Evolutionary conservation across 2,888 invertebrate genomes (phyloP).

Genomic region (Clunio marinus): DNA sequence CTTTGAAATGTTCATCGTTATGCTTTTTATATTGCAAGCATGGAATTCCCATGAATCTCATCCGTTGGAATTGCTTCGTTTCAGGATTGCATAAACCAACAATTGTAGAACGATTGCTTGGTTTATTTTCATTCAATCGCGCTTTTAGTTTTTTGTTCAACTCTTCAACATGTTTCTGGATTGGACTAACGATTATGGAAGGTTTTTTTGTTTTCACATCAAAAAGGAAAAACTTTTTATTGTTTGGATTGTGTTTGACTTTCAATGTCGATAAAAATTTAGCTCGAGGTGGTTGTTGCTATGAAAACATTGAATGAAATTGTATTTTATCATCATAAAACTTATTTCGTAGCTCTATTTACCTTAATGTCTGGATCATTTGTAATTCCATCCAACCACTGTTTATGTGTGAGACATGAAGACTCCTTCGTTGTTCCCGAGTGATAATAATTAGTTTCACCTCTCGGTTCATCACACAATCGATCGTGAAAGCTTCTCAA

Average conservation of each 20-base stretch:
- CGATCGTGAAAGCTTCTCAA: slow-evolving; percentile 49
- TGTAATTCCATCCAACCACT: slow-evolving; percentile 8
- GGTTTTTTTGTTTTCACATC: slow-evolving; percentile 7
- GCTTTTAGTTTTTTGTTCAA: slow-evolving; percentile 17
- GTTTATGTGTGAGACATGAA: not conserved
- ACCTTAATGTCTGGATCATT: slow-evolving; percentile 23
- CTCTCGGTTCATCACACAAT: slow-evolving; percentile 46
- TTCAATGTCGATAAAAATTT: slow-evolving; percentile 14
- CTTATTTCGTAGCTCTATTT: not conserved
- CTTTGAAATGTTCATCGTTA: not conserved
- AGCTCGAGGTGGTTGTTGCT: slow-evolving; percentile 18
- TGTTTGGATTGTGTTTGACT: slow-evolving; percentile 3
- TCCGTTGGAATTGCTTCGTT: not conserved
- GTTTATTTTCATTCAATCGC: not conserved
- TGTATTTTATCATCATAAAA: not conserved
- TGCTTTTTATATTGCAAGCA: not conserved
- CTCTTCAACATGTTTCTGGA: slow-evolving; percentile 4
- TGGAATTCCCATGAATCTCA: slow-evolving; percentile 27
- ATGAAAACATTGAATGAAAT: not conserved
- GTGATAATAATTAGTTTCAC: slow-evolving; percentile 42
- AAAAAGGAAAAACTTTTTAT: slow-evolving; percentile 17
- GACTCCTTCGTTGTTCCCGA: not conserved
- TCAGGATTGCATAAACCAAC: no score
- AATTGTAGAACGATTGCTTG: not conserved
- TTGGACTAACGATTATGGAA: slow-evolving; percentile 3